Evolutionary conservation across 1,140 invertebrate species (phyloP).

Genomic region (Euura saliciscinereae): DNA sequence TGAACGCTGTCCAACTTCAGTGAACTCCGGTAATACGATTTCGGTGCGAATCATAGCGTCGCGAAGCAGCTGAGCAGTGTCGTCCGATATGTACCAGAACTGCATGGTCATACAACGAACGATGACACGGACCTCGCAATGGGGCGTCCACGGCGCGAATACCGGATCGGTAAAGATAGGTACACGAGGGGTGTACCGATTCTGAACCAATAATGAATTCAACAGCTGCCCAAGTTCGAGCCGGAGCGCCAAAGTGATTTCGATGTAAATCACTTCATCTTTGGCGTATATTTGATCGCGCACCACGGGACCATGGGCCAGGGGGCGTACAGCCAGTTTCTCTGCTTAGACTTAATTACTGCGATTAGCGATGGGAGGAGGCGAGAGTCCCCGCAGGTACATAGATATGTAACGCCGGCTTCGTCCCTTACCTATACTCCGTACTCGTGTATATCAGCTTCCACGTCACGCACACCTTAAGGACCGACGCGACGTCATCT

Average conservation of each 20-base stretch:
- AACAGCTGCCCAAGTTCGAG: not conserved
- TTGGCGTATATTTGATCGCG: constrained; percentile 25
- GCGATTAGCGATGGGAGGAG: constrained; percentile 37
- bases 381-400: not conserved
- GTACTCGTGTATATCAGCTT: not conserved
- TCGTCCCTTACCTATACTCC: not conserved
- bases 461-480: not conserved
- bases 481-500: not conserved
- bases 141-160: no score
- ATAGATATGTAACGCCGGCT: not conserved
- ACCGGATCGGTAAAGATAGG: no score
- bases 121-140: no score
- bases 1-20: no score
- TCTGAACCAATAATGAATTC: not conserved
- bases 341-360: constrained; percentile 50
- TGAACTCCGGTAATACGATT: no score
- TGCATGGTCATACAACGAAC: no score
- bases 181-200: not conserved
- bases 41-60: no score
- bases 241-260: constrained; percentile 25
- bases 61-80: no score
- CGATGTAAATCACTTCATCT: constrained; percentile 41
- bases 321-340: constrained; percentile 27
- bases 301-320: constrained; percentile 11
- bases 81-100: no score